Evolutionary conservation across 2,888 invertebrate genomes (phyloP).

Genomic region (Chrysina gloriosa): DNA sequence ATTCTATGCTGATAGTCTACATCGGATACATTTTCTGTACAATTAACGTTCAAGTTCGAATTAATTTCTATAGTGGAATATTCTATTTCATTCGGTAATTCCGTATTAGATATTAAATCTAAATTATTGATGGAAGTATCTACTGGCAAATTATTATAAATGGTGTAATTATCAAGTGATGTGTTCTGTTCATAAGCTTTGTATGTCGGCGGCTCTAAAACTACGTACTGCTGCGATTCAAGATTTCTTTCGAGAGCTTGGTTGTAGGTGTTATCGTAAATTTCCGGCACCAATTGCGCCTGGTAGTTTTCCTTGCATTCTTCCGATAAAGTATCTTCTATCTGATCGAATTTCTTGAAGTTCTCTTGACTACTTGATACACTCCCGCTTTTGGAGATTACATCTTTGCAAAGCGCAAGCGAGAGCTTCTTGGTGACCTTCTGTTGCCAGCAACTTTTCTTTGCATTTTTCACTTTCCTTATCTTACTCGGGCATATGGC

Average conservation of each 20-base stretch:
- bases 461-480: slow-evolving; percentile 52
- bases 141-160: slow-evolving; percentile 21
- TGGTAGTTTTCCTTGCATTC: slow-evolving; percentile 62
- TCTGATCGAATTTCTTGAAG: slow-evolving; percentile 33
- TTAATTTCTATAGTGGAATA: slow-evolving; percentile 60
- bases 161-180: slow-evolving; percentile 31
- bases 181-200: slow-evolving; percentile 34
- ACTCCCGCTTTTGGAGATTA: slow-evolving; percentile 13
- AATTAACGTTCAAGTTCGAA: slow-evolving; percentile 54
- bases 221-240: slow-evolving; percentile 43
- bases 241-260: slow-evolving; percentile 41
- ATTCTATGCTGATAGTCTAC: slow-evolving; percentile 54
- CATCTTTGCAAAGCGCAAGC: slow-evolving; percentile 52
- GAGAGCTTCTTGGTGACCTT: slow-evolving; percentile 52
- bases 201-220: slow-evolving; percentile 41
- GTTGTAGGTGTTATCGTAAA: slow-evolving; percentile 52
- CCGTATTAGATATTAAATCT: slow-evolving; percentile 47
- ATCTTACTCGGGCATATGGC: slow-evolving; percentile 55
- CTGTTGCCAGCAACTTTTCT: slow-evolving; percentile 54
- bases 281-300: slow-evolving; percentile 61
- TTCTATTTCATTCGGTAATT: slow-evolving; percentile 59
- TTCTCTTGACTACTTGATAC: slow-evolving; percentile 25
- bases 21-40: slow-evolving; percentile 52
- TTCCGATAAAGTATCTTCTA: slow-evolving; percentile 46
- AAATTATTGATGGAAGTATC: slow-evolving; percentile 19